phyloP scores from a whole-genome alignment of 2,113 vertebrate species.

The Cairina moschata region DNA sequence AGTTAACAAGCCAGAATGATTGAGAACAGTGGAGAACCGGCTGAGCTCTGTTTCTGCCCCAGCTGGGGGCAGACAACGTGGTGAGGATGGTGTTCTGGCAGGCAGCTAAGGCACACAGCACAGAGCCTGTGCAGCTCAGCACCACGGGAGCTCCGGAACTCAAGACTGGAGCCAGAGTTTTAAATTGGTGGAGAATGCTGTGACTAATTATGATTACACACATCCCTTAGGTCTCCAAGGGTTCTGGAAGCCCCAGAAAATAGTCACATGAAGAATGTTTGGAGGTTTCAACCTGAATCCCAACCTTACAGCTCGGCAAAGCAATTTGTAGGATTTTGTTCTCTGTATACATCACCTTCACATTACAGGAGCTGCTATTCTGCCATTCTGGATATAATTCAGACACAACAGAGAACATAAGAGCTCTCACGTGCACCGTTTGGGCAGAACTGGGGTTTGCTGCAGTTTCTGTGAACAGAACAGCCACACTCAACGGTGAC shows the following conservation, averaged over 20 bases:
- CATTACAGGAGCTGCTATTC: neutral
- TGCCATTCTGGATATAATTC: neutral
- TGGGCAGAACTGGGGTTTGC: neutral
- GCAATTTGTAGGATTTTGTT: fast-evolving
- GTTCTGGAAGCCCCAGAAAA: neutral
- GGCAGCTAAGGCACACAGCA: neutral
- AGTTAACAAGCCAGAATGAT: neutral
- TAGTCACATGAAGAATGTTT: neutral
- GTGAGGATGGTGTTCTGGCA: neutral
- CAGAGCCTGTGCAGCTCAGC: neutral
- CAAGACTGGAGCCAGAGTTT: neutral
- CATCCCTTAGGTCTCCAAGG: neutral
- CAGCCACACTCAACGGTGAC: neutral
- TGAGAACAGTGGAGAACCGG: neutral
- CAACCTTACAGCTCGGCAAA: neutral
- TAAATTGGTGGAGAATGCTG: neutral
- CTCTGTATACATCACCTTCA: neutral
- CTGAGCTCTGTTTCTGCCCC: neutral
- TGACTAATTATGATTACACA: neutral
- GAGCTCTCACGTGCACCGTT: neutral
- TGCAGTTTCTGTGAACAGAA: neutral
- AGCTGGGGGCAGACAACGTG: neutral
- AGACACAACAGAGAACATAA: neutral
- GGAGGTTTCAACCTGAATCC: neutral
- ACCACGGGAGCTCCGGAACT: neutral